These are phyloP conservation scores for Adelognathus sp. DNA, from an alignment of 2,888 invertebrate genomes.

Conservation along the genomic window DNA sequence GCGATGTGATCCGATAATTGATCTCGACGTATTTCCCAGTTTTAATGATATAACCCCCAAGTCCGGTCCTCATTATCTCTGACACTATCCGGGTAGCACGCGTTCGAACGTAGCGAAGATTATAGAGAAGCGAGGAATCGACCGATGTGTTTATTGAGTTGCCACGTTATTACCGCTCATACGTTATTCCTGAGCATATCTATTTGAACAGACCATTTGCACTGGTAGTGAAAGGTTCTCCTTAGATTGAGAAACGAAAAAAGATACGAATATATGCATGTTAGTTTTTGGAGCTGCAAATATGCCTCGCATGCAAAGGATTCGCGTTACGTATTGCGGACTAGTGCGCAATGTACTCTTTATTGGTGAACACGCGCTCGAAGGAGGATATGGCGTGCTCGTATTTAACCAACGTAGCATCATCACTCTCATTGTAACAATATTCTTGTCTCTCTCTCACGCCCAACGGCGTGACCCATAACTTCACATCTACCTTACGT, in stretches of 20 bases:
- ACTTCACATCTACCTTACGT: constrained; percentile 18
- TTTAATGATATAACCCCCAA: constrained; percentile 28
- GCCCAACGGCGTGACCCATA: constrained; percentile 36
- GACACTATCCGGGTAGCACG: constrained; percentile 20
- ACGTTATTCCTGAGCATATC: constrained; percentile 56
- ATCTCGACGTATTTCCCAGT: constrained; percentile 3
- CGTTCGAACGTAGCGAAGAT: constrained; percentile 28
- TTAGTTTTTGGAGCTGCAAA: constrained; percentile 44
- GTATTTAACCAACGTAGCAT: constrained; percentile 53
- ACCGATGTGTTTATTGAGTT: constrained; percentile 50
- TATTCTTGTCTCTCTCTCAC: constrained; percentile 36
- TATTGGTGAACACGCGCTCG: not conserved
- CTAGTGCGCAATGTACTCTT: not conserved
- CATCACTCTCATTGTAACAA: constrained; percentile 46
- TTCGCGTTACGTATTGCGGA: constrained; percentile 39
- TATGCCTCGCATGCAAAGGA: constrained; percentile 34
- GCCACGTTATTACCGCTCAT: constrained; percentile 53
- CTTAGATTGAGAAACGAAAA: constrained; percentile 38
- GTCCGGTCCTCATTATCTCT: constrained; percentile 13
- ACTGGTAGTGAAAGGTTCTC: constrained; percentile 53
- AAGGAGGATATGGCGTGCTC: constrained; percentile 44
- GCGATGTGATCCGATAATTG: not conserved
- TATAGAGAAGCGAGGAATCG: constrained; percentile 7
- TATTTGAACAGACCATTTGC: constrained; percentile 41
- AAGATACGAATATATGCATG: constrained; percentile 38